Evolutionary conservation across 2,113 vertebrate species (phyloP).

Genomic region (Mystacornis crossleyi): DNA sequence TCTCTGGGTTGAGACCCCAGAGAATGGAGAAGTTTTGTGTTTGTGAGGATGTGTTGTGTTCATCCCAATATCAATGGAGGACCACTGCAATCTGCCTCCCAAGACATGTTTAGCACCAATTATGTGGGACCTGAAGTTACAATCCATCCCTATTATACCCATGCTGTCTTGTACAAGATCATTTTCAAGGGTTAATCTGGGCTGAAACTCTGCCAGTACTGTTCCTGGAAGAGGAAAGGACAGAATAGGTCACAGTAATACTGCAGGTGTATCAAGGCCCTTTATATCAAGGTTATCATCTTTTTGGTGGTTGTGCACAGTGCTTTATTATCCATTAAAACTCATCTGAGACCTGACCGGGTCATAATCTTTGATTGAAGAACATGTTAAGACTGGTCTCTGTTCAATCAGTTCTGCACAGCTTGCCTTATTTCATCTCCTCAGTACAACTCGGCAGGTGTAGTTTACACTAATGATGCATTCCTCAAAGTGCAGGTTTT

Average conservation of each 20-base stretch:
- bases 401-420: background rate
- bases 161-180: background rate
- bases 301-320: background rate
- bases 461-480: background rate
- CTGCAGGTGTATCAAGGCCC: background rate
- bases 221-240: background rate
- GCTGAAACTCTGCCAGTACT: background rate
- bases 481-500: conserved; percentile 1
- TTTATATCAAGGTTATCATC: background rate
- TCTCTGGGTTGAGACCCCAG: background rate
- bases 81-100: background rate
- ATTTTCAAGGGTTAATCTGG: background rate
- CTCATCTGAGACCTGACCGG: background rate
- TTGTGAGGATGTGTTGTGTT: background rate
- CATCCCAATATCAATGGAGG: background rate
- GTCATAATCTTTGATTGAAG: background rate
- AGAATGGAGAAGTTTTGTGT: background rate
- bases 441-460: background rate
- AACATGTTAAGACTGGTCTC: background rate
- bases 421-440: background rate
- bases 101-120: background rate
- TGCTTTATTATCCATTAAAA: background rate
- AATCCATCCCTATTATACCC: background rate
- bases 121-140: background rate
- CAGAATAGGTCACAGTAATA: background rate